Conservation (phyloP, 2,113 vertebrate species). For the Gyps fulvus region DNA sequence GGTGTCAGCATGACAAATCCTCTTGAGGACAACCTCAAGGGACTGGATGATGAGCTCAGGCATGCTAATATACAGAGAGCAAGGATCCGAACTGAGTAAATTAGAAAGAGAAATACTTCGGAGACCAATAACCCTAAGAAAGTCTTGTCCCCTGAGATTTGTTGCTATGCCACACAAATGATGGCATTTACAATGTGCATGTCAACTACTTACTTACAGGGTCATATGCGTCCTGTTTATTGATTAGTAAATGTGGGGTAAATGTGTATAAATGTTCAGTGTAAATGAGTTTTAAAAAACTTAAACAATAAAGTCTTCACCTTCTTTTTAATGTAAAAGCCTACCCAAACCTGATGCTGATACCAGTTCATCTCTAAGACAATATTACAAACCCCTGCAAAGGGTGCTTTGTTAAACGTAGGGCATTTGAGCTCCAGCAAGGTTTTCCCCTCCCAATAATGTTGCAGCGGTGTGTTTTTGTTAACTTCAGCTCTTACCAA, state of each 20-base stretch:
- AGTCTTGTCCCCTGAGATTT: not conserved
- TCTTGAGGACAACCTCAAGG: not conserved
- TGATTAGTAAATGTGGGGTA: not conserved
- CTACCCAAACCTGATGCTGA: not conserved
- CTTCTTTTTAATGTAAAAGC: not conserved
- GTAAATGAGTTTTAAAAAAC: not conserved
- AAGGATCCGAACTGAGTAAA: not conserved
- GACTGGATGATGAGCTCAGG: slow-evolving; percentile 18
- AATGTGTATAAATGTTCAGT: not conserved
- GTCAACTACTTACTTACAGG: not conserved
- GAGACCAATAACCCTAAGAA: not conserved
- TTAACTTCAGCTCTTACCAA: not conserved
- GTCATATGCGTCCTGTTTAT: not conserved
- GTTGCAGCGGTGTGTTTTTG: not conserved
- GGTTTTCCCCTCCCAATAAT: not conserved
- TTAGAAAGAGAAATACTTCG: slow-evolving; percentile 21
- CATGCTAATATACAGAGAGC: not conserved
- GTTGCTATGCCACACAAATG: not conserved
- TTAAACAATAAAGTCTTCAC: not conserved
- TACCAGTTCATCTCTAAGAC: not conserved
- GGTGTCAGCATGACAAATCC: slow-evolving; percentile 4
- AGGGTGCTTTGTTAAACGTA: not conserved
- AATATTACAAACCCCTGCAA: not conserved
- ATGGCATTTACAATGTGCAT: not conserved
- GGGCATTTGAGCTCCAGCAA: not conserved